Conservation (phyloP, 2,797 vertebrate genomes). For the Garrulus glandarius region DNA sequence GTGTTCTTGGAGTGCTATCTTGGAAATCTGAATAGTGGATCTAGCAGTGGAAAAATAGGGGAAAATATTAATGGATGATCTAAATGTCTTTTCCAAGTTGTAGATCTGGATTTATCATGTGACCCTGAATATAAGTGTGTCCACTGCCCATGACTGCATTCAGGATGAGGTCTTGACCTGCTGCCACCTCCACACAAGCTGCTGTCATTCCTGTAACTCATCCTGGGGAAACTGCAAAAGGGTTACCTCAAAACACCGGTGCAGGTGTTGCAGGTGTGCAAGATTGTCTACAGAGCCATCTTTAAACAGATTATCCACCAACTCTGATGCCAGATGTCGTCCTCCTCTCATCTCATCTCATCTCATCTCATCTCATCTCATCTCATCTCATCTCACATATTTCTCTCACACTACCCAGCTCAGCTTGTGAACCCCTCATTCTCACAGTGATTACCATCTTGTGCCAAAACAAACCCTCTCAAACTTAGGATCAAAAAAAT, state of each 20-base stretch:
- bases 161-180: background rate
- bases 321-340: fast-evolving
- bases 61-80: background rate
- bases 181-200: background rate
- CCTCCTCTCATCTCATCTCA: background rate
- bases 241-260: background rate
- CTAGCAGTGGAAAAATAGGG: background rate
- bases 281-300: background rate
- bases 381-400: background rate
- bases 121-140: background rate
- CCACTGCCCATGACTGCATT: background rate
- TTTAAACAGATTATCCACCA: background rate
- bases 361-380: background rate
- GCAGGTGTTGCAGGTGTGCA: background rate
- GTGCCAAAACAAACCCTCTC: background rate
- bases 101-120: background rate
- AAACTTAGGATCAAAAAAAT: background rate
- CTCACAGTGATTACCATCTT: background rate
- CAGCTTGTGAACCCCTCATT: background rate
- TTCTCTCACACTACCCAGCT: background rate
- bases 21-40: background rate
- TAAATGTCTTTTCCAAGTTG: background rate
- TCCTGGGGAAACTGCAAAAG: background rate
- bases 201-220: background rate
- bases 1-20: background rate